phyloP scores from a whole-genome alignment of 1,140 invertebrate genomes.

The Asobara japonica region DNA sequence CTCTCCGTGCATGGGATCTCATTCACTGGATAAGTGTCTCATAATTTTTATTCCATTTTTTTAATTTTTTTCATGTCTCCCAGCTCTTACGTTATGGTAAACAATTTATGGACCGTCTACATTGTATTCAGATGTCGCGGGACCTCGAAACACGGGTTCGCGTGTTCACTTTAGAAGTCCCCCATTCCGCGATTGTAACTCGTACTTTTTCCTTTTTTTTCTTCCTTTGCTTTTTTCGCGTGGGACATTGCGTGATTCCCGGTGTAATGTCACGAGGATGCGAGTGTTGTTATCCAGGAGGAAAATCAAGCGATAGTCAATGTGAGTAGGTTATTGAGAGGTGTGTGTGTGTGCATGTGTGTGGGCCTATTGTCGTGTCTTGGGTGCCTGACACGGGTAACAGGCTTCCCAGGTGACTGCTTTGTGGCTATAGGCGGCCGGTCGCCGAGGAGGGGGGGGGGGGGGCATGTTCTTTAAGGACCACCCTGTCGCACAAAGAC shows the following conservation, averaged over 20 bases:
- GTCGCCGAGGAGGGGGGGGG: conserved; percentile 35
- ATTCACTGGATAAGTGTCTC: too few species aligned
- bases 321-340: not conserved
- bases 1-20: too few species aligned
- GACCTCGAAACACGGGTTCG: conserved; percentile 40
- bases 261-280: conserved; percentile 10
- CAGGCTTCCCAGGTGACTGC: conserved; percentile 32
- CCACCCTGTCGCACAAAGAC: not conserved
- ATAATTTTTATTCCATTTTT: conserved; percentile 15
- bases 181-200: not conserved
- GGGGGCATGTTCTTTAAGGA: conserved; percentile 12
- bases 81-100: conserved; percentile 51
- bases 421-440: not conserved
- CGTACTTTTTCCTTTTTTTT: not conserved
- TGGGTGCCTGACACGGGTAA: conserved; percentile 39
- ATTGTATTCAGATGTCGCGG: conserved; percentile 52
- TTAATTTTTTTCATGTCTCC: conserved; percentile 4
- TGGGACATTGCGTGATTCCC: not conserved
- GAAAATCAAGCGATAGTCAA: conserved; percentile 21
- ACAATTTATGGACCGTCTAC: conserved; percentile 50
- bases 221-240: not conserved
- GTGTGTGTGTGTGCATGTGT: conserved; percentile 24
- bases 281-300: conserved; percentile 24
- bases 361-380: conserved; percentile 39
- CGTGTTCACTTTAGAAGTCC: conserved; percentile 4